Conservation (phyloP, 2,113 vertebrate genomes). For the Sisor rabdophorus region DNA sequence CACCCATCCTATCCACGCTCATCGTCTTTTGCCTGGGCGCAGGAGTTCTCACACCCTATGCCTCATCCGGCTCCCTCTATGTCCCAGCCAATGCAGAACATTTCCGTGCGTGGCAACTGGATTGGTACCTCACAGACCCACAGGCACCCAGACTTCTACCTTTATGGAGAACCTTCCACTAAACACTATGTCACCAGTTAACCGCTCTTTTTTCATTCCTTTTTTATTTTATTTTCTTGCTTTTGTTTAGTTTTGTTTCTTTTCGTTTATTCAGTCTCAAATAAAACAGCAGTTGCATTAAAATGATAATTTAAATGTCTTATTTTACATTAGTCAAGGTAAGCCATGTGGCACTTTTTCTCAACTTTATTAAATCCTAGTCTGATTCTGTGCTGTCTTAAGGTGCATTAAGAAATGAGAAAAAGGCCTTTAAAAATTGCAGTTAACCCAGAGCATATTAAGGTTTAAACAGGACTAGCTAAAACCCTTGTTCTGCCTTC, state of each 20-base stretch:
- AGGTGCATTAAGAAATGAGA: too few species aligned
- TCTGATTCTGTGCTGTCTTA: conserved; percentile 7
- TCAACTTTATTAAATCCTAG: conserved; percentile 25
- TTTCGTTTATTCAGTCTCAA: conserved; percentile 14
- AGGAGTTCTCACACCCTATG: conserved; percentile 88
- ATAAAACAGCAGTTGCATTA: neutral
- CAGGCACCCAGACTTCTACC: conserved; percentile 90
- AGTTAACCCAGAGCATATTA: conserved; percentile 43
- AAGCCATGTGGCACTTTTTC: conserved; percentile 9
- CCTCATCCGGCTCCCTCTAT: conserved; percentile 79
- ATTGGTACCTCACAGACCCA: conserved; percentile 89
- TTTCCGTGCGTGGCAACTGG: conserved; percentile 85
- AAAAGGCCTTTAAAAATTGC: conserved; percentile 43
- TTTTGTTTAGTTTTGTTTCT: conserved; percentile 12
- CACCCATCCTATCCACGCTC: conserved; percentile 84
- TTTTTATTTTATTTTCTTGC: neutral
- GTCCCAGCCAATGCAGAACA: conserved; percentile 87
- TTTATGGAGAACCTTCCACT: conserved; percentile 88
- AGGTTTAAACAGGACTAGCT: conserved; percentile 28
- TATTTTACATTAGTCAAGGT: conserved; percentile 21
- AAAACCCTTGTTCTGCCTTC: conserved; percentile 12
- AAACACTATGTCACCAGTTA: conserved; percentile 97
- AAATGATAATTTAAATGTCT: conserved; percentile 39
- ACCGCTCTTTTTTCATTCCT: conserved; percentile 49
- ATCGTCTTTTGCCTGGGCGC: conserved; percentile 90